phyloP scores from a whole-genome alignment of 2,888 invertebrate genomes.

The Emmelina monodactyla region DNA sequence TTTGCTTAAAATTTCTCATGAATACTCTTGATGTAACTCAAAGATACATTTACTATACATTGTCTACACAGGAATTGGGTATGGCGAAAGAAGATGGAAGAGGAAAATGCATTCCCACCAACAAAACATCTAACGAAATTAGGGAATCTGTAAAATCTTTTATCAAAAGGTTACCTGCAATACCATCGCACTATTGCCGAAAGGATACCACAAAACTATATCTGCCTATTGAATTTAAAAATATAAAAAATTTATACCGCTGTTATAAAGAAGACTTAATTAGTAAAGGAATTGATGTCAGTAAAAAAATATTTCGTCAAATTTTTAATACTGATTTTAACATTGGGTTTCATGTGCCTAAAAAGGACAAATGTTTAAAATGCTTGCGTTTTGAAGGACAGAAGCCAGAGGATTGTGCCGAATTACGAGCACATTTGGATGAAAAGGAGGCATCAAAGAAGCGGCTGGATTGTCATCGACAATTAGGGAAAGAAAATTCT shows the following conservation, averaged over 20 bases:
- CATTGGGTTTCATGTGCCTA: slow-evolving; percentile 12
- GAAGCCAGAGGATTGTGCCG: slow-evolving; percentile 5
- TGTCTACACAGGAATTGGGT: slow-evolving; percentile 3
- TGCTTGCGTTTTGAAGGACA: slow-evolving; percentile 10
- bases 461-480: slow-evolving; percentile 12
- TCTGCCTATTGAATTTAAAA: slow-evolving; percentile 8
- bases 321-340: slow-evolving; percentile 9
- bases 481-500: slow-evolving; percentile 11
- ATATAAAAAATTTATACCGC: slow-evolving; percentile 6
- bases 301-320: neutral
- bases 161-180: slow-evolving; percentile 10
- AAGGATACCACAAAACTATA: slow-evolving; percentile 11
- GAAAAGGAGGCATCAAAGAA: slow-evolving; percentile 15
- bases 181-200: slow-evolving; percentile 14
- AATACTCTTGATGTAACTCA: slow-evolving; percentile 13
- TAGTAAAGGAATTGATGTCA: neutral
- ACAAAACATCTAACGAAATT: slow-evolving; percentile 10
- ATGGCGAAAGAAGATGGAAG: slow-evolving; percentile 10
- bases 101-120: slow-evolving; percentile 8
- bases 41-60: slow-evolving; percentile 10
- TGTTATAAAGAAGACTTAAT: slow-evolving; percentile 3
- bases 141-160: slow-evolving; percentile 4
- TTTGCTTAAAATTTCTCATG: slow-evolving; percentile 12
- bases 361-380: slow-evolving; percentile 12
- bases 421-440: slow-evolving; percentile 11